Base-by-base conservation (phyloP, 2,888 invertebrate species). In the Rotaria socialis region DNA sequence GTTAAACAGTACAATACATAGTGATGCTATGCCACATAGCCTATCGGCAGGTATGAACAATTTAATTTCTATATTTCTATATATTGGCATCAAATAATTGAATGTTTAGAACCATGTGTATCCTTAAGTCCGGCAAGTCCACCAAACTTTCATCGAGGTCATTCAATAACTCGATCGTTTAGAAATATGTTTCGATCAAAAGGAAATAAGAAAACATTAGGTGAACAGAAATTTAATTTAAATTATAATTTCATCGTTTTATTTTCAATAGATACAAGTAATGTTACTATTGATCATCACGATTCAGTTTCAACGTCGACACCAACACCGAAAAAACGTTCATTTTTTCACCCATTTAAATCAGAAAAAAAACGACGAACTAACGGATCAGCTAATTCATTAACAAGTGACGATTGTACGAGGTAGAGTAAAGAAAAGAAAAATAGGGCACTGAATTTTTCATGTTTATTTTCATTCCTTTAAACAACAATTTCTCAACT, bases 171-270 rank as follows among this genome's bases (percentile, higher is more conserved):
- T 11, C 80, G 19, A n/a, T 80, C 80, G n/a, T 43, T 80, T 80
- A 22, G n/a, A 47, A 80, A 80, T 80, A n/a, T 80, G 5, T 80
- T 80, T 80, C 80, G 80, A n/a, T 47, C 80, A 47, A 80, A 47
- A 2, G 35, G 24, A 80, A 80, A 24, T 6, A 43, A 80, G n/a
- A 43, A 47, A 80, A 5, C 24, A 16, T 11, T 41, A 67, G 16
- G 67, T 67, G 14, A 60, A 60, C 27, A 60, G 10, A 27, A 10
- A n/a, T n/a, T 60, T 11, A 10, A 8, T 27, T 11, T 3, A 27
- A 27, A 27, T 60, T 2, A 14, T 60, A 3, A 3, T 60, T 14
- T n/a, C 14, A 22, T 56, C 7, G 2, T 56, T 24, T 56, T 24
- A 35, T 2, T 56, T 56, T 7, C 8, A 8, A 22, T 27, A 60